A percentile compares a stretch with the other conserved stretches of the same genome.
These are phyloP conservation scores for Hydrocynus forskahlii DNA, from an alignment of 2,797 vertebrate genomes.

Conservation along the genomic window DNA sequence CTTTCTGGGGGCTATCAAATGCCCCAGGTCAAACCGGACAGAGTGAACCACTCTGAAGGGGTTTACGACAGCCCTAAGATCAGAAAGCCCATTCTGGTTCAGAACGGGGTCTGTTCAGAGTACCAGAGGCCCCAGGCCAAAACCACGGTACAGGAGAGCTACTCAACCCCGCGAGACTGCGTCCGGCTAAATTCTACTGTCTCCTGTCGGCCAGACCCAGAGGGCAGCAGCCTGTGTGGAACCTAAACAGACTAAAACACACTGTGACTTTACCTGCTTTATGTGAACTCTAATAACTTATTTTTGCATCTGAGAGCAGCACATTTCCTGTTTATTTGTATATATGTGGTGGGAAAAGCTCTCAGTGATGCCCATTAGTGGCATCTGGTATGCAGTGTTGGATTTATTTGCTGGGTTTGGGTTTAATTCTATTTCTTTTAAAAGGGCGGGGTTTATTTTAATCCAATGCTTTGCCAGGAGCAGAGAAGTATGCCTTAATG, in stretches of 20 bases:
- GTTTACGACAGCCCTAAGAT: conserved; percentile 82
- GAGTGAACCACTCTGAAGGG: conserved; percentile 49
- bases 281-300: conserved; percentile 49
- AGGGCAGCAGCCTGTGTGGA: conserved; percentile 47
- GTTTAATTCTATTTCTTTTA: background rate
- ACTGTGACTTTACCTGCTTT: conserved; percentile 32
- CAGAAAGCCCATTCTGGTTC: conserved; percentile 53
- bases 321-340: conserved; percentile 4
- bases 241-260: conserved; percentile 32
- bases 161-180: conserved; percentile 79
- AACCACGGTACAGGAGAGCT: conserved; percentile 64
- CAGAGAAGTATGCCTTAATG: conserved; percentile 5
- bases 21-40: conserved; percentile 69
- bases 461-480: conserved; percentile 1
- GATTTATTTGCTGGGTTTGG: conserved; percentile 17
- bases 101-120: conserved; percentile 55
- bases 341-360: conserved; percentile 1
- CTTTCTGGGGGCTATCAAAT: conserved; percentile 71
- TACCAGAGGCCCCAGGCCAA: conserved; percentile 72
- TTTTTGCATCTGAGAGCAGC: conserved; percentile 37
- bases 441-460: conserved; percentile 11
- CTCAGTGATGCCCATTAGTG: background rate
- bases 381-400: conserved; percentile 13
- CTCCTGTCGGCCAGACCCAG: conserved; percentile 41
- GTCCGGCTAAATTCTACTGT: conserved; percentile 69